Base-by-base conservation (phyloP, 2,797 vertebrate genomes). In the Anniella stebbinsi region DNA sequence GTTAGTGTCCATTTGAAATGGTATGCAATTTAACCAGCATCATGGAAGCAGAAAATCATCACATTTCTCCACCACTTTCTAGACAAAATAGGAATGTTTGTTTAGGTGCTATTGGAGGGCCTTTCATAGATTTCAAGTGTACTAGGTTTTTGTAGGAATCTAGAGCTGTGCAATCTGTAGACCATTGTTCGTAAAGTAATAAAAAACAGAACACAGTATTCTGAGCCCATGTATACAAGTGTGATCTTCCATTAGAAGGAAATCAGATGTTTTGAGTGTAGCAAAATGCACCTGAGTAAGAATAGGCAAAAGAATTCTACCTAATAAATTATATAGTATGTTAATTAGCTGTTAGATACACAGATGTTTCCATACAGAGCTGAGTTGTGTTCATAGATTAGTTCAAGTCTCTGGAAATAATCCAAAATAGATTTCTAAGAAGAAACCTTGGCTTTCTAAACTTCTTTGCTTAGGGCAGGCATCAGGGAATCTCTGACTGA, bases 381-480 rank as follows among this genome's bases (percentile, higher is more conserved):
- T 70, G 36, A 69, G 45, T 70, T 70, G 25, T 80, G 67, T 81
- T 11, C n/a, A 48, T 88, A n/a, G 77, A 72, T 57, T 36, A 70
- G 51, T 38, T 75, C 38, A 83, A 73, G 69, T 60, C 28, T 81
- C 69, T 83, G 69, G 69, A 75, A 18, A 75, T 83, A 63, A 88
- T 88, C 69, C 80, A 75, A n/a, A 83, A 63, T 72, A 66, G 30
- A 81, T 88, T 66, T 88, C 38, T 82, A 60, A 45, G 13, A 69
- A 23, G 38, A 88, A 60, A 41, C 23, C 18, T 63, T 83, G 67
- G 38, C 45, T 88, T 83, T 83, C 12, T 83, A 83, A 48, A 63
- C 51, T 73, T 72, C 1, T 73, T 82, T 83, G 69, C 12, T 36
- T 36, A 88, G 54, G 51, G 21, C 21, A 88, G 28, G 69, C 48